phyloP scores from a whole-genome alignment of 1,140 invertebrate species.

The Lucilia cuprina region DNA sequence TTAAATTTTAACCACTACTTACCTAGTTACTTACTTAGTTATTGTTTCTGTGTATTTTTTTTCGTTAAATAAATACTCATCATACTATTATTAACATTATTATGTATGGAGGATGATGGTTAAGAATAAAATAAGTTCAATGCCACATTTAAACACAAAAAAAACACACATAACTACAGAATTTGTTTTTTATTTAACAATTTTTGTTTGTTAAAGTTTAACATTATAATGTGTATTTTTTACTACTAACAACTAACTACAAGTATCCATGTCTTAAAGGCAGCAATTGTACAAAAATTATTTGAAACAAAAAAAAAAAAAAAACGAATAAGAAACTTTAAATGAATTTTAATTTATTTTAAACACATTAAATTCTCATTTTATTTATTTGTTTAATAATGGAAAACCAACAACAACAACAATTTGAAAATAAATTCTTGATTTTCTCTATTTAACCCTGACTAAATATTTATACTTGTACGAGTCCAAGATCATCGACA shows the following conservation, averaged over 20 bases:
- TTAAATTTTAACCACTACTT: not conserved
- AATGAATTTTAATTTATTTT: constrained; percentile 14
- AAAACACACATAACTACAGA: not conserved
- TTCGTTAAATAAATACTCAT: not conserved
- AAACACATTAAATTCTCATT: constrained; percentile 6
- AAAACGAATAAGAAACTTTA: not conserved
- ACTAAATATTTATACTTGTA: not conserved
- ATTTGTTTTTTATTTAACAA: not conserved
- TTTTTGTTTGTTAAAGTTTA: not conserved
- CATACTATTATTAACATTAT: not conserved
- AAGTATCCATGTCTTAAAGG: not conserved
- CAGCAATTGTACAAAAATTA: not conserved
- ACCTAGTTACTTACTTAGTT: constrained; percentile 30
- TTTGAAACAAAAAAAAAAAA: not conserved
- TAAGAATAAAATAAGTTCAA: constrained; percentile 15
- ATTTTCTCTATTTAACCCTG: constrained; percentile 14
- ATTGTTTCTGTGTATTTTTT: not conserved
- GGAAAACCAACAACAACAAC: too few relatives aligned
- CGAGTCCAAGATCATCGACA: not conserved
- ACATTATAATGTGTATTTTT: not conserved
- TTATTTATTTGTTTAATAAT: not conserved
- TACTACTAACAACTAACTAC: not conserved
- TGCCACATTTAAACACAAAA: not conserved
- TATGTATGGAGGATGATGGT: not conserved
- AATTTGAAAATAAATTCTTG: not conserved